Base-by-base conservation (phyloP, 2,888 invertebrate species). In the Bombylius major region DNA sequence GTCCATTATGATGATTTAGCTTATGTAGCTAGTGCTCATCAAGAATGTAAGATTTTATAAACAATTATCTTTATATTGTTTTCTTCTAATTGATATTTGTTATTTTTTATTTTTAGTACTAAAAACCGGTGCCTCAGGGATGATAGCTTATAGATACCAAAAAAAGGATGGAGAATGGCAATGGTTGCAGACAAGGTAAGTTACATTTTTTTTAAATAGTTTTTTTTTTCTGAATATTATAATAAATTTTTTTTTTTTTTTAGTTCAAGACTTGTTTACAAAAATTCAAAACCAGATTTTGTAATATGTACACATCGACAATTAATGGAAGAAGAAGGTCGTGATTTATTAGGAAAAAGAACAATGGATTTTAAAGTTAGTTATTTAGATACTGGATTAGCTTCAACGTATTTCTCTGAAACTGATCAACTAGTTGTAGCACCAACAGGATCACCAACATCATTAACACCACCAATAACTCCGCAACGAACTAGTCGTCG, bases 241-340 rank as follows among this genome's bases (percentile, higher is more conserved):
- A 49, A 34, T 49, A 13, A 42, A n/a, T 5, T 12, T 42, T 44
- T 42, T 39, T 33, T 31, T 34, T 34, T 32, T 46, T 56, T 23
- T 31, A 89, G 89, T 65, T 96, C 98, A 13, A 82, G 98, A 63
- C 83, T 99, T 64, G 95, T 98, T 64, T 99, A 98, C 78, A 99
- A 99, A 77, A 99, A 98, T 76, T 97, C 97, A 62, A 99, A 99
- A 74, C 97, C 98, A 0, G 99, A 99, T 73, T 97, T 97, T 73
- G 96, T 99, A 62, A 96, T 98, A 66, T 94, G 96, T 75, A 99
- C 98, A 48, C 99, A 99, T 77, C 82, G 99, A 62, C 95, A 98
- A 59, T 82, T 99, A 51, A 98, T 98, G 99, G 98, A 99, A 72
- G 99, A 99, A 75, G 99, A 99, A 78, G 99, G 99, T 12, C 83